Evolutionary conservation across 2,888 invertebrate genomes (phyloP), one percentile per base, ranked within the genome.

Genomic region (Syrista parreyssii): DNA sequence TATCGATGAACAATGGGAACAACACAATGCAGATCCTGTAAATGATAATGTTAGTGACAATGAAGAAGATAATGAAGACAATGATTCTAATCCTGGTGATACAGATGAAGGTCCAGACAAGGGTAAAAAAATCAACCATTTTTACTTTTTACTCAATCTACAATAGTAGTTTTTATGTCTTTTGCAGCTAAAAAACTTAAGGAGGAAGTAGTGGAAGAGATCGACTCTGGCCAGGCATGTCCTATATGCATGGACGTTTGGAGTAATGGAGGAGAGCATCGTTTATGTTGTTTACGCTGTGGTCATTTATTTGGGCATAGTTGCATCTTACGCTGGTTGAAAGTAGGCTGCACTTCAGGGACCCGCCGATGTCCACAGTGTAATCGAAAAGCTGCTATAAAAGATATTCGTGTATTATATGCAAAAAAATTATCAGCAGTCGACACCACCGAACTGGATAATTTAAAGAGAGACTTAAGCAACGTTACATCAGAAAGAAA

Each of bases 251-350:
- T 98, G 82, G 98, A 98, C 77, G 92, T 93, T 3, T 98, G 98
- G 97, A 96, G 96, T 4, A 97, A 95, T 89, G 94, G 95, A 0
- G 98, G 98, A 0, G 94, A 94, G 0, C 99, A 99, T 90, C 93
- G 98, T 76, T 92, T 98, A 3, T 96, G 96, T n/a, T 95, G 97
- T 0, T 92, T 99, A 12, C 95, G 95, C 87, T 99, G 99, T 91
- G 99, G 99, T 0, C 99, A 99, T 92, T 91, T 98, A 11, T 99
- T 98, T 91, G 99, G 99, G 0, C 92, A 94, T 0, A 93, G 93
- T 31, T 98, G 98, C 88, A 95, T 98, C 12, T 92, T 94, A 76
- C 93, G 95, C 68, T 98, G 97, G 97, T 90, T 97, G 9, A 92
- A 92, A 76, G 93, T 93, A 91, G 92, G 84, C 75, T 89, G 80